Conservation (phyloP, 2,888 invertebrate genomes). For the Tipula vernalis region DNA sequence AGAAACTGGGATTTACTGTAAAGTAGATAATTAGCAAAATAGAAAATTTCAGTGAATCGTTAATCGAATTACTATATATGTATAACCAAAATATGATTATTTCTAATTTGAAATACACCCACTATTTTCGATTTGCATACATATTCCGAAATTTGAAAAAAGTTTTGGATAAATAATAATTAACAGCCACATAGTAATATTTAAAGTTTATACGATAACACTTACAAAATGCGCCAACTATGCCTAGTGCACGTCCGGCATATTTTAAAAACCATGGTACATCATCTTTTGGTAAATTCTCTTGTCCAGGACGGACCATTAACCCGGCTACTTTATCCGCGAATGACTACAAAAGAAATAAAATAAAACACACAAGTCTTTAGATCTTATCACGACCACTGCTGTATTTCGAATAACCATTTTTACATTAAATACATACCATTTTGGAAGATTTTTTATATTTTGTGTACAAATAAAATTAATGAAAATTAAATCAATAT, state of each 20-base stretch:
- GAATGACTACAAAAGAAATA: conserved; percentile 44
- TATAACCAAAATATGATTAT: not conserved
- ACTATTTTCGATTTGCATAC: not conserved
- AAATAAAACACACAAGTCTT: not conserved
- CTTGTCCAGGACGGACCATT: conserved; percentile 70
- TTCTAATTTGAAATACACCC: no score
- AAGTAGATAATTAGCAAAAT: not conserved
- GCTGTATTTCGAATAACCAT: not conserved
- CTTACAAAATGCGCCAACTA: conserved; percentile 73
- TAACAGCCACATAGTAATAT: not conserved
- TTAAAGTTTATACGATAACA: conserved; percentile 21
- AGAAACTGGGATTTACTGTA: not conserved
- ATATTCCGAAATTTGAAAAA: not conserved
- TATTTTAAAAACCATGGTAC: conserved; percentile 85
- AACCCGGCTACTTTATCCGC: conserved; percentile 66
- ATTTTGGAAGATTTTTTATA: not conserved
- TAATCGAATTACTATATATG: not conserved
- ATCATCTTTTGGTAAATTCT: conserved; percentile 64
- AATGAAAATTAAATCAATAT: not conserved
- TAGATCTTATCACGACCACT: not conserved
- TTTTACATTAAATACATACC: not conserved
- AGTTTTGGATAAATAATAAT: not conserved
- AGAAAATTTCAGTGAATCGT: not conserved
- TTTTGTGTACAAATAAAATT: not conserved
- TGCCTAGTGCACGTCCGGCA: conserved; percentile 69